These are phyloP conservation scores for Chaenogobius annularis DNA, from an alignment of 2,113 vertebrate species.

Conservation along the genomic window DNA sequence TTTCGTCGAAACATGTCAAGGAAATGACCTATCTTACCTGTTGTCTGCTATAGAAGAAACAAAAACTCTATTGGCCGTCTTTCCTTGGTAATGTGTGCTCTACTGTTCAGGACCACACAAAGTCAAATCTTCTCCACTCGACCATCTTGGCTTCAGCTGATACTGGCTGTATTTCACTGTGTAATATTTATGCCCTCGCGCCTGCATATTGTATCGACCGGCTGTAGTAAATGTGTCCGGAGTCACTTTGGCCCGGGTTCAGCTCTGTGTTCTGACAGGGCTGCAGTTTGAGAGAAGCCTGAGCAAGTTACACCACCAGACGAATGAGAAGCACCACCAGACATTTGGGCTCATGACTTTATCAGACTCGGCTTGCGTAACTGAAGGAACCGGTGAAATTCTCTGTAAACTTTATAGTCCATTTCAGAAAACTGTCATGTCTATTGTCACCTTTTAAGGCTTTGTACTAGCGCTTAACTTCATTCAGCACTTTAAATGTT, in stretches of 20 bases:
- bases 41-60: too few relatives aligned
- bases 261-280: slow-evolving; percentile 37
- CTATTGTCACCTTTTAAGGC: not conserved
- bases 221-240: slow-evolving; percentile 53
- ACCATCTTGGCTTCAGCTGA: slow-evolving; percentile 9
- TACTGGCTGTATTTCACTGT: slow-evolving; percentile 31
- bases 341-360: not conserved
- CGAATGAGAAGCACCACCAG: not conserved
- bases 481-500: too few relatives aligned
- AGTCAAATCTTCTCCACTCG: not conserved
- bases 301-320: slow-evolving; percentile 43
- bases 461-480: too few relatives aligned
- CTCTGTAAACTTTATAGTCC: not conserved
- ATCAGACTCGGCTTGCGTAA: too few relatives aligned
- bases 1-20: too few relatives aligned
- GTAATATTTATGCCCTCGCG: slow-evolving; percentile 29
- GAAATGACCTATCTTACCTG: too few relatives aligned
- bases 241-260: slow-evolving; percentile 59
- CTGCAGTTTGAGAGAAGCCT: slow-evolving; percentile 32
- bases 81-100: too few relatives aligned
- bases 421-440: not conserved
- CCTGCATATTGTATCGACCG: slow-evolving; percentile 59
- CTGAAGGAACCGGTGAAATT: too few relatives aligned
- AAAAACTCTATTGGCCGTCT: too few relatives aligned
- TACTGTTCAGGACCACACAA: too few relatives aligned